These are phyloP conservation scores for Prunella strophiata DNA, from an alignment of 2,797 vertebrate species.

Conservation along the genomic window DNA sequence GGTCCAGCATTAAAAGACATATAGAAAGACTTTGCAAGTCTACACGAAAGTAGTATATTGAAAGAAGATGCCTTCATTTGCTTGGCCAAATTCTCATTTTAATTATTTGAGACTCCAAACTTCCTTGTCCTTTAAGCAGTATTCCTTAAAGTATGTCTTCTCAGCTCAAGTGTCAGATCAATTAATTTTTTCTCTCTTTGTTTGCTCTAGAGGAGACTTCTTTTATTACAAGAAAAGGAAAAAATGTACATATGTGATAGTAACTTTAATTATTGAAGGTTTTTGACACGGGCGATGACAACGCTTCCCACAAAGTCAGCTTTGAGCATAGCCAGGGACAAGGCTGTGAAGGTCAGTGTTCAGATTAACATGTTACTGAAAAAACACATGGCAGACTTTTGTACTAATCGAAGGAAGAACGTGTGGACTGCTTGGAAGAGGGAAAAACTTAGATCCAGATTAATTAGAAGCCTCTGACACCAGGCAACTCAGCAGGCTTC, in stretches of 20 bases:
- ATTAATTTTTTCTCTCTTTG: constrained; percentile 72
- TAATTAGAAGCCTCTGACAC: neutral
- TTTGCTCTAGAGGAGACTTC: constrained; percentile 71
- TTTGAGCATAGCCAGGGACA: constrained; percentile 52
- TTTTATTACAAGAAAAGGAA: constrained; percentile 62
- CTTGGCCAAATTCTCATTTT: constrained; percentile 41
- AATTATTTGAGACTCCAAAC: constrained; percentile 55
- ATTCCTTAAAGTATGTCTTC: constrained; percentile 67
- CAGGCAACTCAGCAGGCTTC: neutral
- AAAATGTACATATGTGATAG: constrained; percentile 55
- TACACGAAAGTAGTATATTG: neutral
- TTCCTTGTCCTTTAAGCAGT: constrained; percentile 51
- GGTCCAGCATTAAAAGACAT: neutral
- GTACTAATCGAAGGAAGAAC: neutral
- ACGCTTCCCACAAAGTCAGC: constrained; percentile 52
- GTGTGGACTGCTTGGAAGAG: neutral
- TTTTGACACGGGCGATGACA: constrained; percentile 62
- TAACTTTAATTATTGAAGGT: constrained; percentile 72
- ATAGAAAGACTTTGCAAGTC: neutral
- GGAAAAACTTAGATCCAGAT: neutral
- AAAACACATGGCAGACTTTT: constrained; percentile 11
- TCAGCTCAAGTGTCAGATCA: constrained; percentile 69
- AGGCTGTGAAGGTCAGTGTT: constrained; percentile 60
- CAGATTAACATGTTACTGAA: constrained; percentile 44
- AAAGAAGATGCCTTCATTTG: constrained; percentile 32